Base-by-base conservation (phyloP, 2,888 invertebrate species). In the Hecatera dysodea region DNA sequence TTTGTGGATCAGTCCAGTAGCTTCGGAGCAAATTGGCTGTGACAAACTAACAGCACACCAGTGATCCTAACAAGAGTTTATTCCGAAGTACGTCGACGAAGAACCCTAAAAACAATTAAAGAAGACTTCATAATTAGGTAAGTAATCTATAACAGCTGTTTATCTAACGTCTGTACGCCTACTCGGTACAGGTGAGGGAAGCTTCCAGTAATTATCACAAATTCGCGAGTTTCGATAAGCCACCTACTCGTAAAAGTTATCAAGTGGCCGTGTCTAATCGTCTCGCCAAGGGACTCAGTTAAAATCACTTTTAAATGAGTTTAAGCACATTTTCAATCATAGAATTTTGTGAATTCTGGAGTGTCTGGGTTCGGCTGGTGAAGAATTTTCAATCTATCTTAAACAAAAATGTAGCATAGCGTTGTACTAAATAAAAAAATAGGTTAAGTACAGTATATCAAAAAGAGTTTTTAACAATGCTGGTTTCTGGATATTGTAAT, bases 271-370 rank as follows among this genome's bases (percentile, higher is more conserved):
- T 69, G 83, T 86, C 86, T 90, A 89, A 91, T 90, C 86, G 86
- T 78, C 82, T 80, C 73, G 67, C 83, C 81, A 83, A 75, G 80
- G 80, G 84, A 80, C 80, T 76, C 85, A 89, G 86, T 90, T 88
- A 84, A 90, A 91, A 91, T 90, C 89, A 90, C 88, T 91, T 89
- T 79, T 65, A 85, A 91, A 91, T 88, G 83, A 91, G 88, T 91
- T 90, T 90, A 88, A 89, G 39, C 85, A 85, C 86, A 87, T 88
- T 90, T 90, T 56, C 42, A 88, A 22, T 60, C 11, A 67, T 24
- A 72, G 59, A 69, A 75, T 77, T 48, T 57, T 8, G 39, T 22
- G 24, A 44, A n/a, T 24, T 56, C 9, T 57, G 22, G 11, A 27
- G 39, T 15, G n/a, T n/a, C n/a, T n/a, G 5, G 4, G 12, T 12